Conservation (phyloP, 1,140 invertebrate genomes). For the Zaprionus capensis region DNA sequence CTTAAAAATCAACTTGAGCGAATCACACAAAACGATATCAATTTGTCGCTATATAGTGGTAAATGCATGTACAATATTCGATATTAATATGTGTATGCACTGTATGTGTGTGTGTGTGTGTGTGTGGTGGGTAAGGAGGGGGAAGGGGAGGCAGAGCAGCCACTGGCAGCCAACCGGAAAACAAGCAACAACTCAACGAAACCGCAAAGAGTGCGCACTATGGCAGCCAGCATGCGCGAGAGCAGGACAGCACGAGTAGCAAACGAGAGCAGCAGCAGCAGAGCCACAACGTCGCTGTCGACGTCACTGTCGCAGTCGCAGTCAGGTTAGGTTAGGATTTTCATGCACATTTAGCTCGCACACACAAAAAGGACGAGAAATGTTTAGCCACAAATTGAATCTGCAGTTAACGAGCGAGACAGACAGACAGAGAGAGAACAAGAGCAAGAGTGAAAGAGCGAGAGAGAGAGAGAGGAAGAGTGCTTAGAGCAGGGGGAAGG, state of each 20-base stretch:
- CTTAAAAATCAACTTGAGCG: slow-evolving; percentile 81
- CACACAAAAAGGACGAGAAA: slow-evolving; percentile 78
- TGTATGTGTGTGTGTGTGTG: slow-evolving; percentile 2
- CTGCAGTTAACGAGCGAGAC: slow-evolving; percentile 18
- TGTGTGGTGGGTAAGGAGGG: background rate
- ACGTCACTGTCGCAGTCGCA: no score
- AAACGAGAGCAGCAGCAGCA: slow-evolving; percentile 4
- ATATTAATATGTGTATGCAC: slow-evolving; percentile 11
- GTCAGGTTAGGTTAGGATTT: slow-evolving; percentile 63
- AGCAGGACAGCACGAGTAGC: slow-evolving; percentile 49
- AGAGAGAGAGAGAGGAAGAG: background rate
- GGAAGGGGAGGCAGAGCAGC: slow-evolving; percentile 28
- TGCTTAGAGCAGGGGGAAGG: no score
- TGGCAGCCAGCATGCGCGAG: slow-evolving; percentile 19
- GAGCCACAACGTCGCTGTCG: no score
- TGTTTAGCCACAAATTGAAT: slow-evolving; percentile 80
- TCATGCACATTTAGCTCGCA: slow-evolving; percentile 83
- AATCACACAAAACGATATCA: slow-evolving; percentile 80
- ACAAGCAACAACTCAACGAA: slow-evolving; percentile 76
- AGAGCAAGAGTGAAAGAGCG: background rate
- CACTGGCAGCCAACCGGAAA: slow-evolving; percentile 79
- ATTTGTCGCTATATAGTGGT: slow-evolving; percentile 80
- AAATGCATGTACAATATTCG: slow-evolving; percentile 22
- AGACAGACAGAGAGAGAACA: background rate
- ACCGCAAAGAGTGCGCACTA: slow-evolving; percentile 46